A percentile compares a stretch with the other conserved stretches of the same genome.
Conservation (phyloP, 2,888 invertebrate species). For the Petrophora chlorosata region DNA sequence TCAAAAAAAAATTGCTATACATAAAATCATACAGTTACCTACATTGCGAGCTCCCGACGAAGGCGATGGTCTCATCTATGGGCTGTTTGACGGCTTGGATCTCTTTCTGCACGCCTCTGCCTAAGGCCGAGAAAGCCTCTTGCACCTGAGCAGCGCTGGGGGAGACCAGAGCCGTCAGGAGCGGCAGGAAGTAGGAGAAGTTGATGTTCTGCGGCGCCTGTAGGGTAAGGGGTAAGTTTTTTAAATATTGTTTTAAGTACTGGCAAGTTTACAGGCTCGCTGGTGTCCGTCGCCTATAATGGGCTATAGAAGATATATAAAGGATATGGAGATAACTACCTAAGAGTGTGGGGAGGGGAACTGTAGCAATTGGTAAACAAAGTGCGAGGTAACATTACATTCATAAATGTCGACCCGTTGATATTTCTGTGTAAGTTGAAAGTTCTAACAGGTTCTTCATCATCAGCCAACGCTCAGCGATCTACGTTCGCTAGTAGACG, state of each 20-base stretch:
- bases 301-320: too few species aligned
- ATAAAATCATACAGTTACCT: conserved; percentile 25
- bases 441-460: too few species aligned
- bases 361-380: too few species aligned
- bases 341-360: too few species aligned
- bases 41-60: conserved; percentile 55
- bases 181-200: conserved; percentile 15
- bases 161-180: conserved; percentile 14
- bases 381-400: too few species aligned
- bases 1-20: not conserved
- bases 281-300: too few species aligned
- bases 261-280: too few species aligned
- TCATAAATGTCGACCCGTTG: too few species aligned
- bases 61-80: conserved; percentile 46
- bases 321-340: too few species aligned
- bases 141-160: conserved; percentile 3
- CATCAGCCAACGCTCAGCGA: too few species aligned
- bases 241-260: not conserved
- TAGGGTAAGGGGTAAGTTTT: not conserved
- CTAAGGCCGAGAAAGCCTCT: conserved; percentile 12
- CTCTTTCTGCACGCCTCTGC: conserved; percentile 39
- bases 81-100: conserved; percentile 52
- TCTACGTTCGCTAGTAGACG: too few species aligned
- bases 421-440: too few species aligned
- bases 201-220: conserved; percentile 17